Evolutionary conservation across 1,140 invertebrate species (phyloP).

Genomic region (Schlechtendalia chinensis): DNA sequence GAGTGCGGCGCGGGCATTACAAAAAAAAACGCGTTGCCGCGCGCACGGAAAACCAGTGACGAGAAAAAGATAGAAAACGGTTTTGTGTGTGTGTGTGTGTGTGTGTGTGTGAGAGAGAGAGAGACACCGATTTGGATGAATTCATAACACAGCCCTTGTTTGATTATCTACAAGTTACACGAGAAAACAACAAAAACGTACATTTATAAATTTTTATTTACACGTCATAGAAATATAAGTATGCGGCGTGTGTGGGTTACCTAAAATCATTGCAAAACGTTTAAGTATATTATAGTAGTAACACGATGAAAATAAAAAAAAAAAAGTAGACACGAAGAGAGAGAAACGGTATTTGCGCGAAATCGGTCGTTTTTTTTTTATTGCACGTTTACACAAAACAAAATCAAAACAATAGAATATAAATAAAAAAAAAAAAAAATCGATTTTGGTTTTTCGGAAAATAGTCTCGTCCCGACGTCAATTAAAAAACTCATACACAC

Average conservation of each 20-base stretch:
- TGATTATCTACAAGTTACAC: slow-evolving; percentile 49
- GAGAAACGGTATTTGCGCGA: slow-evolving; percentile 28
- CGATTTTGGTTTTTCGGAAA: too few relatives aligned
- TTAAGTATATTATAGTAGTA: background rate
- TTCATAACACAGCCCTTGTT: slow-evolving; percentile 48
- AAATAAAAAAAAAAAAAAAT: too few relatives aligned
- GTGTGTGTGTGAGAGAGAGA: slow-evolving; percentile 22
- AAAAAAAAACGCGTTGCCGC: too few relatives aligned
- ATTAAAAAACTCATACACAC: too few relatives aligned
- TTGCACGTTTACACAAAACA: slow-evolving; percentile 29
- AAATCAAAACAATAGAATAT: too few relatives aligned
- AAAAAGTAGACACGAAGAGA: slow-evolving; percentile 21
- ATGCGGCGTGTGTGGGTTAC: too few relatives aligned
- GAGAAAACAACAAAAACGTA: slow-evolving; percentile 26
- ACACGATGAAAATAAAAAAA: background rate
- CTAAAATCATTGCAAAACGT: slow-evolving; percentile 18
- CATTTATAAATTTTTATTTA: slow-evolving; percentile 11
- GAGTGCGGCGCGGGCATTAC: too few relatives aligned
- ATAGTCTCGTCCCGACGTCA: too few relatives aligned
- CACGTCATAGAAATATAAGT: background rate
- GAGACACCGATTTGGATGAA: slow-evolving; percentile 48
- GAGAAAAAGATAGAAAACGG: background rate
- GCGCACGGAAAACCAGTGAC: too few relatives aligned
- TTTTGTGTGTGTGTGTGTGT: too few relatives aligned
- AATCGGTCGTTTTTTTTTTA: slow-evolving; percentile 25